phyloP scores from a whole-genome alignment of 2,888 invertebrate species.

The Netelia inedita region DNA sequence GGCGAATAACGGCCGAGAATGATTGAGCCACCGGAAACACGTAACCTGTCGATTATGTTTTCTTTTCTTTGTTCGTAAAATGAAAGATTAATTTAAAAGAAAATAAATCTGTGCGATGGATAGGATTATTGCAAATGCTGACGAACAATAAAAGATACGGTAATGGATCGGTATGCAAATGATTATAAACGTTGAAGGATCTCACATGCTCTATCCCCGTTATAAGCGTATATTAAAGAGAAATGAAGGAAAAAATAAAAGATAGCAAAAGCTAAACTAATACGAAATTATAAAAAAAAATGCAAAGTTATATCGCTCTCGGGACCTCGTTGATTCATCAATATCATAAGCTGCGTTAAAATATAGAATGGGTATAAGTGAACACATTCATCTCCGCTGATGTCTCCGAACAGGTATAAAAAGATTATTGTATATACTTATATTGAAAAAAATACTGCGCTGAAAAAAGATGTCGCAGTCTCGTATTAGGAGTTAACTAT shows the following conservation, averaged over 20 bases:
- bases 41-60: slow-evolving; percentile 29
- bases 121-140: slow-evolving; percentile 64
- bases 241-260: background rate
- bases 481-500: slow-evolving; percentile 70
- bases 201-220: slow-evolving; percentile 68
- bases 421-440: slow-evolving; percentile 2
- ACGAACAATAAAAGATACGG: slow-evolving; percentile 62
- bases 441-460: background rate
- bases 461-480: slow-evolving; percentile 54
- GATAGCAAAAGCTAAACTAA: slow-evolving; percentile 1
- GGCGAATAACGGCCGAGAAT: background rate
- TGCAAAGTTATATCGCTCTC: slow-evolving; percentile 58
- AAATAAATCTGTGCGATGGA: slow-evolving; percentile 31
- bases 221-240: slow-evolving; percentile 49
- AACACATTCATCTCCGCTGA: slow-evolving; percentile 42
- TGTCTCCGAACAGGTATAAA: slow-evolving; percentile 20
- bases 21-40: slow-evolving; percentile 20
- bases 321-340: slow-evolving; percentile 61
- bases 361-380: slow-evolving; percentile 16
- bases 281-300: slow-evolving; percentile 39
- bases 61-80: background rate
- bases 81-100: slow-evolving; percentile 12
- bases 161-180: slow-evolving; percentile 62
- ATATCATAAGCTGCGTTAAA: slow-evolving; percentile 37
- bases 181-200: slow-evolving; percentile 68